These are phyloP conservation scores for Malurus splendens DNA, from an alignment of 2,797 vertebrate genomes.

Conservation along the genomic window DNA sequence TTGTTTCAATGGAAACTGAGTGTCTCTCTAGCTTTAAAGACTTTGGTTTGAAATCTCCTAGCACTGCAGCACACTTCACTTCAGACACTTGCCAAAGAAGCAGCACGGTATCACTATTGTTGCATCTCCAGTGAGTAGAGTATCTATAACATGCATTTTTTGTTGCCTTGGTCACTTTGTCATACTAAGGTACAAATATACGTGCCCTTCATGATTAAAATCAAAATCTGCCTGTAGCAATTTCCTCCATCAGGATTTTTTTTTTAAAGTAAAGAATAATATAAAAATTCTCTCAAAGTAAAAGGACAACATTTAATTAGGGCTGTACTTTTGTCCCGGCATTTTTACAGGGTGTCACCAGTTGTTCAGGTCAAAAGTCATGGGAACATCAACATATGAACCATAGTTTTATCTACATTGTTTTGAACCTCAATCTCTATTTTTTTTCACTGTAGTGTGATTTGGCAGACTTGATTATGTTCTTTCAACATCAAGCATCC, in stretches of 20 bases:
- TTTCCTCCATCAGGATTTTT: background rate
- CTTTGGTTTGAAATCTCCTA: background rate
- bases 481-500: background rate
- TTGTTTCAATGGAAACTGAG: background rate
- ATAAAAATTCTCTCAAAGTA: background rate
- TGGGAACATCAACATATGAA: background rate
- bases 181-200: background rate
- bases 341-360: background rate
- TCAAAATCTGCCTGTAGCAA: background rate
- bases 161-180: background rate
- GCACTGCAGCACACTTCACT: background rate
- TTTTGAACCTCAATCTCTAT: conserved; percentile 12
- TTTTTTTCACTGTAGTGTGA: conserved; percentile 33
- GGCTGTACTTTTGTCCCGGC: background rate
- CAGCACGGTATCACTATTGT: background rate
- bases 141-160: background rate
- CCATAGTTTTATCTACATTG: background rate
- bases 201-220: background rate
- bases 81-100: background rate
- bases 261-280: background rate
- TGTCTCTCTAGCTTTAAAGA: background rate
- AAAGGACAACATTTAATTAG: background rate
- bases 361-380: background rate
- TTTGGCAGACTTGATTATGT: background rate
- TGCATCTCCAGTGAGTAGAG: background rate